Conservation (phyloP, 2,797 vertebrate species). For the Hybognathus amarus region DNA sequence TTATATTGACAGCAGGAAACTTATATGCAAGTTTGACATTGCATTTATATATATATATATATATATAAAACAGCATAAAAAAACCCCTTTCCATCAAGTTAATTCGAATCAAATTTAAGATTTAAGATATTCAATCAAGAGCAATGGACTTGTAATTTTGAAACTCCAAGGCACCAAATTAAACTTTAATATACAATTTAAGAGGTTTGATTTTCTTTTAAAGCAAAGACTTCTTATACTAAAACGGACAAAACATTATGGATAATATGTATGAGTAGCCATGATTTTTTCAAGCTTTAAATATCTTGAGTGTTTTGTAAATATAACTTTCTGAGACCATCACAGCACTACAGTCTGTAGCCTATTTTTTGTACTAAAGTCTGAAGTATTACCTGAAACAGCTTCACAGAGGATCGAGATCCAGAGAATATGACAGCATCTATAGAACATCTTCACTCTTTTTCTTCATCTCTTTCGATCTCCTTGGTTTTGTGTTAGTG, state of each 20-base stretch:
- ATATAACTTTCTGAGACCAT: neutral
- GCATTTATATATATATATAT: no score
- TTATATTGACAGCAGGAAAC: neutral
- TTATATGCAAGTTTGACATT: neutral
- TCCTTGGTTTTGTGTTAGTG: neutral
- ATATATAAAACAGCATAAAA: neutral
- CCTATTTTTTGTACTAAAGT: neutral
- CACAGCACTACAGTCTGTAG: neutral
- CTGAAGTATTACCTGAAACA: neutral
- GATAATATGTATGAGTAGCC: neutral
- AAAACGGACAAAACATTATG: neutral
- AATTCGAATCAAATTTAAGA: neutral
- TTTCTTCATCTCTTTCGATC: neutral
- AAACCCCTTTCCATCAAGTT: neutral
- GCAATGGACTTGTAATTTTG: no score
- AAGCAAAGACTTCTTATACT: neutral
- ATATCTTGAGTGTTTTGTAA: neutral
- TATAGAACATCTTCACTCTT: neutral
- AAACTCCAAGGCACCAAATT: neutral
- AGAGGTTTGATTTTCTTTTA: neutral
- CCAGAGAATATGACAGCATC: neutral
- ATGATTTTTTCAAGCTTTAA: neutral
- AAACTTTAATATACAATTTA: neutral
- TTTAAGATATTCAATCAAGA: neutral
- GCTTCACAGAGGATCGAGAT: neutral